Evolutionary conservation across 2,797 vertebrate species (phyloP).

Genomic region (Premnoplex brunnescens): DNA sequence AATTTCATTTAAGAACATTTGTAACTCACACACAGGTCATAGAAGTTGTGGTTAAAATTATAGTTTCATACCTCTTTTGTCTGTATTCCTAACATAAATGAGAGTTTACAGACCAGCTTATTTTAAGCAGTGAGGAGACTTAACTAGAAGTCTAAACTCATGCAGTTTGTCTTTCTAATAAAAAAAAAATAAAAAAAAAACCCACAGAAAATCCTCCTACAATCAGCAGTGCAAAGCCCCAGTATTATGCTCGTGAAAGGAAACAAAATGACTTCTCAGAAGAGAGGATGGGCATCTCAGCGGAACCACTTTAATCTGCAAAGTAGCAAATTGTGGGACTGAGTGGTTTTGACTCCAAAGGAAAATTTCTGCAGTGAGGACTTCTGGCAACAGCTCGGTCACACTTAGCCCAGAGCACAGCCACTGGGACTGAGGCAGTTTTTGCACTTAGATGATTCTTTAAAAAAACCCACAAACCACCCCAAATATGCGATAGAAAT

Average conservation of each 20-base stretch:
- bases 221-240: not conserved
- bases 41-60: not conserved
- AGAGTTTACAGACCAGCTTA: not conserved
- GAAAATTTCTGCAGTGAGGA: not conserved
- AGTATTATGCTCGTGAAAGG: not conserved
- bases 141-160: not conserved
- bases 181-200: not conserved
- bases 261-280: not conserved
- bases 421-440: rapidly evolving
- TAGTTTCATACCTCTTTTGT: not conserved
- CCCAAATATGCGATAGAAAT: not conserved
- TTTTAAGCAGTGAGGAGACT: not conserved
- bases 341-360: not conserved
- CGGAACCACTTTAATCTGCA: not conserved
- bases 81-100: not conserved
- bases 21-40: not conserved
- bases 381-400: not conserved
- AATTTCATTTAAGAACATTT: not conserved
- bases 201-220: not conserved
- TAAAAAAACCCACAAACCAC: rapidly evolving
- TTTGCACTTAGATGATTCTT: not conserved
- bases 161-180: not conserved
- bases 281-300: not conserved
- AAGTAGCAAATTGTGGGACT: not conserved
- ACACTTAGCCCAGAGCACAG: not conserved